These are phyloP conservation scores for Ceuthmochares aereus DNA, from an alignment of 2,113 vertebrate genomes.

Conservation along the genomic window DNA sequence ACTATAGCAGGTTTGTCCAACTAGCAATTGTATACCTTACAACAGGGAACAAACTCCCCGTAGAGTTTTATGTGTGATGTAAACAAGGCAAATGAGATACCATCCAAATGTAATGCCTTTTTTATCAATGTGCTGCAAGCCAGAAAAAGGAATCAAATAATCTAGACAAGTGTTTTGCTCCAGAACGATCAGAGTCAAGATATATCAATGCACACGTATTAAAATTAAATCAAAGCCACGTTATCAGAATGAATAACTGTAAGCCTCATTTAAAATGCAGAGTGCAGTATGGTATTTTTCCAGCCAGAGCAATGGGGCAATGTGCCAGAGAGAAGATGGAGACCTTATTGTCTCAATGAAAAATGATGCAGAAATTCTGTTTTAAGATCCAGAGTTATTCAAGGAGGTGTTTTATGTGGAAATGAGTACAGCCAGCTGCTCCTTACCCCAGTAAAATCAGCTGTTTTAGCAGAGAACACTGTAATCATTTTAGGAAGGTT, in stretches of 20 bases:
- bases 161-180: conserved; percentile 7
- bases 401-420: neutral
- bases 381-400: conserved; percentile 19
- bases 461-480: neutral
- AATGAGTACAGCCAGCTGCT: neutral
- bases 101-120: neutral
- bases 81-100: conserved; percentile 33
- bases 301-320: conserved; percentile 10
- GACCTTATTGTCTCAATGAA: neutral
- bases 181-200: conserved; percentile 2
- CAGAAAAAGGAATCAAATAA: conserved; percentile 16
- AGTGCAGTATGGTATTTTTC: neutral
- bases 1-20: neutral
- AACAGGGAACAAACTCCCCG: conserved; percentile 10
- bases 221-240: conserved; percentile 41
- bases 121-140: neutral
- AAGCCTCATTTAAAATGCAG: conserved; percentile 25
- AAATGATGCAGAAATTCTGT: neutral
- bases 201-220: conserved; percentile 27
- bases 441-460: neutral
- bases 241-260: conserved; percentile 32
- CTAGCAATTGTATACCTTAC: neutral
- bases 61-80: neutral
- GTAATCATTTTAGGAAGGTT: neutral
- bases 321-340: conserved; percentile 34